Percentiles rank a stretch among this genome's conserved stretches.
phyloP scores from a whole-genome alignment of 2,113 vertebrate species.

The Zosterops japonicus region DNA sequence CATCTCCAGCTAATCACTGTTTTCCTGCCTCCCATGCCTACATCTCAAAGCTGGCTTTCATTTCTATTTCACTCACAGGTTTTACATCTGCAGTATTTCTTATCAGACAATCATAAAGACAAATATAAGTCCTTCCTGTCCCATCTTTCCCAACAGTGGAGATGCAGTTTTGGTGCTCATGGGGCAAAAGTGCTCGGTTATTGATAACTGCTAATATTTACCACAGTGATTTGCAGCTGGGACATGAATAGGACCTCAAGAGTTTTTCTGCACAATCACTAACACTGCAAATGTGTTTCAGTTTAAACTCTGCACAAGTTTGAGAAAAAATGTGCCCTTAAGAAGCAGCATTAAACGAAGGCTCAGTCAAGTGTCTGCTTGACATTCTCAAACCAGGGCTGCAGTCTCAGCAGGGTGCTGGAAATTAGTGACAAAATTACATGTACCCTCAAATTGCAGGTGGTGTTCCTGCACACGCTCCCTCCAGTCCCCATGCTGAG shows the following conservation, averaged over 20 bases:
- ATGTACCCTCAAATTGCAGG: neutral
- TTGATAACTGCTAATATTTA: neutral
- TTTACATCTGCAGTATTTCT: too few relatives aligned
- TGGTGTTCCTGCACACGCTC: neutral
- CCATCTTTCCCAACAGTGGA: too few relatives aligned
- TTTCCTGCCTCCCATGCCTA: too few relatives aligned
- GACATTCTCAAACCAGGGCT: neutral
- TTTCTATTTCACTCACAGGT: too few relatives aligned
- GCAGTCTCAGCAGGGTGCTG: neutral
- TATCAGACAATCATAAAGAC: too few relatives aligned
- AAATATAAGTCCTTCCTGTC: too few relatives aligned
- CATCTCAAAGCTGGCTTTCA: too few relatives aligned
- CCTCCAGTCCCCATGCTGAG: neutral
- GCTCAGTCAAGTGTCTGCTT: neutral
- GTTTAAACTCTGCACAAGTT: neutral
- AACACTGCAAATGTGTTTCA: neutral
- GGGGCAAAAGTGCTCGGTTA: neutral
- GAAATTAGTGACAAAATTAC: neutral
- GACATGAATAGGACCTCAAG: neutral
- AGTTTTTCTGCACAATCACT: neutral
- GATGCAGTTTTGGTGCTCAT: neutral
- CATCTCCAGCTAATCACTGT: too few relatives aligned
- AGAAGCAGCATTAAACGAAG: fast-evolving
- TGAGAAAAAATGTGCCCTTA: neutral
- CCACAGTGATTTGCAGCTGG: neutral